phyloP scores from a whole-genome alignment of 2,113 vertebrate species.

The Callospermophilus lateralis region DNA sequence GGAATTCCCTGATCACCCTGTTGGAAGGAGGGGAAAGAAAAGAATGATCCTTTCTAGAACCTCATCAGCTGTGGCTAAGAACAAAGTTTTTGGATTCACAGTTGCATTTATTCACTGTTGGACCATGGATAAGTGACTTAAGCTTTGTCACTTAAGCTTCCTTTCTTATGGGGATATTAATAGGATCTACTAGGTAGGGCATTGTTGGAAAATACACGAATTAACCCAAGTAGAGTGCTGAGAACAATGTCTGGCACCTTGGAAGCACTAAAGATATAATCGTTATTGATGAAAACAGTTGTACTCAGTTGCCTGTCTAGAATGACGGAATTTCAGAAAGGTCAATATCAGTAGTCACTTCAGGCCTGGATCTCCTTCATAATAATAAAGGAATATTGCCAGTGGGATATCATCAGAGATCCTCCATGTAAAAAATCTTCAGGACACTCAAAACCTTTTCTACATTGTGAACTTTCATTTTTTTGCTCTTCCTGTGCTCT shows the following conservation, averaged over 20 bases:
- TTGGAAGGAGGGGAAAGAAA: conserved; percentile 51
- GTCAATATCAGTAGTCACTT: neutral
- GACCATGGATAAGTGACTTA: neutral
- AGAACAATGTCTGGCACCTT: neutral
- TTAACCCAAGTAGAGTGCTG: neutral
- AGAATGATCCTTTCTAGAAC: conserved; percentile 33
- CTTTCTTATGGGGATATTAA: neutral
- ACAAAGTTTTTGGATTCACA: neutral
- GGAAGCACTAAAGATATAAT: neutral
- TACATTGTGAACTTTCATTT: neutral
- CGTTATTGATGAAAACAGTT: neutral
- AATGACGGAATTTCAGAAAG: neutral
- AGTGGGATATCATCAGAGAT: neutral
- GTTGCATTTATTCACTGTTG: neutral
- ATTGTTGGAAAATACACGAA: neutral
- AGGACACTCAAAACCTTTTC: neutral
- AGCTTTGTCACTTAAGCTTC: neutral
- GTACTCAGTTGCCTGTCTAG: neutral
- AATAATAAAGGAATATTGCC: neutral
- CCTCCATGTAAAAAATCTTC: neutral
- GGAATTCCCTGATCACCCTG: conserved; percentile 98
- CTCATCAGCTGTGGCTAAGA: neutral
- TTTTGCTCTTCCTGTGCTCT: neutral
- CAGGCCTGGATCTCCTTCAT: neutral
- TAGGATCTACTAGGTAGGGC: neutral